Evolutionary conservation across 2,113 vertebrate species (phyloP), one percentile per base, ranked within the genome.

Genomic region (Azemiops feae): DNA sequence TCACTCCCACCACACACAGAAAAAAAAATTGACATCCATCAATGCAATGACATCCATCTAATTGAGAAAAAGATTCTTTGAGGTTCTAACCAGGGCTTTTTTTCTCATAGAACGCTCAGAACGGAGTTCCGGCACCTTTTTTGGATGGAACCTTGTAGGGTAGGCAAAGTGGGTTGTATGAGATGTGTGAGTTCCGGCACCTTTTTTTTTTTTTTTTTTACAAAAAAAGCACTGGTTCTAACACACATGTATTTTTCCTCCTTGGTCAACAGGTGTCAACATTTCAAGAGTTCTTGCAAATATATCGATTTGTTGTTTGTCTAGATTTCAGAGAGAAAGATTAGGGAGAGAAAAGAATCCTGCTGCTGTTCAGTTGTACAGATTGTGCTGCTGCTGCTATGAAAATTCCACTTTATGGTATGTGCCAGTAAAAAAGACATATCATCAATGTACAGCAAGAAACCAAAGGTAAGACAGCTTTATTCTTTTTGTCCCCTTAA

Each of bases 311-410:
- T 93, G 92, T 92, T 90, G 60, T 94, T 94, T 64, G 91, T 91
- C 45, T 74, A 25, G 87, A 92, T 6, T 53, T 57, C 53, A 58
- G 0, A 85, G 45, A 43, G 88, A 95, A 94, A 95, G n/a, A 95
- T 47, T 91, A 94, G 91, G 92, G 60, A 50, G 58, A 16, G 92
- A 91, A 95, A 95, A 74, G 89, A 96, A 94, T 96, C 95, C 96
- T 91, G 91, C 47, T 94, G 91, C 93, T 93, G 23, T 94, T 96
- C 87, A 92, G 93, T 94, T 90, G 93, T 96, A 94, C 91, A 96
- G 94, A 93, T 96, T 92, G 95, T 94, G 96, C 96, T 97, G 91
- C 95, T 97, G 96, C 95, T 97, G 95, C 96, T 97, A 96, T 97
- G 96, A 96, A 96, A 97, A 97, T 95, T 95, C 94, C 93, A 92